Conservation (phyloP, 2,113 vertebrate genomes). For the Salminus brasiliensis region DNA sequence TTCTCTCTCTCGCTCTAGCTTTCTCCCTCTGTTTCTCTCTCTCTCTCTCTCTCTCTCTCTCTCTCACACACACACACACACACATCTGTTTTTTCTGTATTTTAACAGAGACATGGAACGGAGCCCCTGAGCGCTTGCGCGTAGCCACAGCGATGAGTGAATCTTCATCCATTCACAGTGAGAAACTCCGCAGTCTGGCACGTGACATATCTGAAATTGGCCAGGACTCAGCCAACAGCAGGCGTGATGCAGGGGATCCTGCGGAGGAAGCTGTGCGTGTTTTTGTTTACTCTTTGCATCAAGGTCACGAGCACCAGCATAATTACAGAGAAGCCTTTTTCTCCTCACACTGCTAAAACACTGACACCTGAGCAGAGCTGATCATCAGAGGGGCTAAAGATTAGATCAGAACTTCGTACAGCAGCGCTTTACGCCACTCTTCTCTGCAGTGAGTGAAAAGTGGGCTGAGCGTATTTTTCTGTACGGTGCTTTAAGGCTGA, state of each 20-base stretch:
- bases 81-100: slow-evolving; percentile 35
- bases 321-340: background rate
- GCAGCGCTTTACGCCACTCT: background rate
- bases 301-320: background rate
- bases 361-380: background rate
- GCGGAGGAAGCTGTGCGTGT: slow-evolving; percentile 36
- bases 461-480: no score
- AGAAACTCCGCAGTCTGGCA: slow-evolving; percentile 79
- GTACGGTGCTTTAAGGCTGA: no score
- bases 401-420: background rate
- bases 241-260: slow-evolving; percentile 2
- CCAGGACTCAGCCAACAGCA: slow-evolving; percentile 58
- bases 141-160: slow-evolving; percentile 69
- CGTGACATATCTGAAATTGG: slow-evolving; percentile 62
- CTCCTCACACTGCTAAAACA: background rate
- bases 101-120: slow-evolving; percentile 73
- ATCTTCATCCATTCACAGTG: slow-evolving; percentile 65
- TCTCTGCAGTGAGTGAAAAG: no score
- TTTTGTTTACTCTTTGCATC: background rate
- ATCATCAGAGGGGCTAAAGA: background rate
- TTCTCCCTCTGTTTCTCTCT: background rate
- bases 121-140: slow-evolving; percentile 63
- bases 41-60: slow-evolving; percentile 22
- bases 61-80: slow-evolving; percentile 3
- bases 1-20: background rate